A percentile compares a stretch with the other conserved stretches of the same genome.
phyloP scores from a whole-genome alignment of 1,140 invertebrate genomes.

The Drosophila pallidifrons region DNA sequence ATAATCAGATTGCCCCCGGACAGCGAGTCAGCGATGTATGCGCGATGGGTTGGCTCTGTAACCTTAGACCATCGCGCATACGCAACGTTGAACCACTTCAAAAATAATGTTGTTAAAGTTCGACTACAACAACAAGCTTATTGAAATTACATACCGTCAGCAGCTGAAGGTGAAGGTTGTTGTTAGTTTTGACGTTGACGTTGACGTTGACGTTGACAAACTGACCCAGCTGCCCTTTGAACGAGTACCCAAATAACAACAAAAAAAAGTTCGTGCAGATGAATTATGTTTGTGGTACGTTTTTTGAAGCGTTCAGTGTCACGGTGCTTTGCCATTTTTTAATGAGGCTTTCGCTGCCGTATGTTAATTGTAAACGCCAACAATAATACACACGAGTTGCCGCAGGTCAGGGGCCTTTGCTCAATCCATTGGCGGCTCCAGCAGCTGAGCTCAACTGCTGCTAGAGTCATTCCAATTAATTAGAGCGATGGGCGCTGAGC shows the following conservation, averaged over 20 bases:
- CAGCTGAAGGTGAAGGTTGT: conserved; percentile 69
- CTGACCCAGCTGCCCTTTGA: conserved; percentile 1
- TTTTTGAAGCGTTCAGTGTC: conserved; percentile 22
- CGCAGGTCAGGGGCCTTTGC: conserved; percentile 53
- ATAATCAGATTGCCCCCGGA: conserved; percentile 20
- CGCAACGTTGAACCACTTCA: conserved; percentile 58
- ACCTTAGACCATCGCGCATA: conserved; percentile 72
- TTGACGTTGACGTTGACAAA: background rate
- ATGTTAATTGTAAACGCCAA: conserved; percentile 35
- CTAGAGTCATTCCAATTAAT: conserved; percentile 66
- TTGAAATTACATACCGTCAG: conserved; percentile 71
- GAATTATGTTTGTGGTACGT: background rate
- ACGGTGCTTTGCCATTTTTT: conserved; percentile 47
- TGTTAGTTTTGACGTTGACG: conserved; percentile 23
- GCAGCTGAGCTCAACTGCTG: too few species aligned
- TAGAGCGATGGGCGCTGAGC: conserved; percentile 55
- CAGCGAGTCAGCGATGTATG: background rate
- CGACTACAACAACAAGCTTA: conserved; percentile 20
- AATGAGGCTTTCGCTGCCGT: conserved; percentile 26
- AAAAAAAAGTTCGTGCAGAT: background rate
- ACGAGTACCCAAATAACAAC: background rate
- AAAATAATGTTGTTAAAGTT: conserved; percentile 68
- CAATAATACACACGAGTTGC: conserved; percentile 18
- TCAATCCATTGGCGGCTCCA: conserved; percentile 37
- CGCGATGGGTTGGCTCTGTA: conserved; percentile 35